Evolutionary conservation across 1,140 invertebrate species (phyloP), one percentile per base, ranked within the genome.

Genomic region (Platorchestia sp.): DNA sequence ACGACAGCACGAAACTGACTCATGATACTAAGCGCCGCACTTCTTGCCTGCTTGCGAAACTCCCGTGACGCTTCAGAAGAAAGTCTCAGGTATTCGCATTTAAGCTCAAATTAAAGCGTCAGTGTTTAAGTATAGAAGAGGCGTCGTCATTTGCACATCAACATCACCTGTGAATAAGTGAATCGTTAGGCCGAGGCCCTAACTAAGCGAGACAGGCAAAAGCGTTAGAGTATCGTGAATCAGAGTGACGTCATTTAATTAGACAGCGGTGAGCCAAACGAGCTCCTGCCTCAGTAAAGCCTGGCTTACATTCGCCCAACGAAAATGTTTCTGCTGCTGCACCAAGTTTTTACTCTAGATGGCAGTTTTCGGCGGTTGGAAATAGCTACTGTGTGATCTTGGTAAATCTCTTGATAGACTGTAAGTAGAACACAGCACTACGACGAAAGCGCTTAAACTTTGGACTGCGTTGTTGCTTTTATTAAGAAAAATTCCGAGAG

Each of bases 181-280:
- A 75, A 75, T 75, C 59, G 10, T 75, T 75, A 75, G 59, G 59
- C 27, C 7, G 59, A 36, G 27, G 59, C 59, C 27, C 27, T 75
- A 36, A 75, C 59, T 75, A 75, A 36, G 14, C 7, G 59, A 14
- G 59, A 75, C 59, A 75, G 27, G 59, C 59, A 36, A 75, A 27
- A 75, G 10, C 27, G 10, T 27, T 10, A 45, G 45, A 22, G 40
- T 42, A 22, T 93, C 91, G 91, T 93, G 91, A 93, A 93, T 93
- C 91, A 93, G 91, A 6, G 91, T n/a, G 44, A 47, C 91, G 43
- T 47, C 91, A 27, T 93, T 89, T 93, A 93, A 93, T 93, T 93
- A 44, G 91, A 93, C 91, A 93, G 91, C 91, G 36, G 43, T 45
- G 43, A 93, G 47, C 91, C 10, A 93, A 89, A 89, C 43, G 43